Conservation (phyloP, 2,113 vertebrate genomes). For the Eurystomus gularis region DNA sequence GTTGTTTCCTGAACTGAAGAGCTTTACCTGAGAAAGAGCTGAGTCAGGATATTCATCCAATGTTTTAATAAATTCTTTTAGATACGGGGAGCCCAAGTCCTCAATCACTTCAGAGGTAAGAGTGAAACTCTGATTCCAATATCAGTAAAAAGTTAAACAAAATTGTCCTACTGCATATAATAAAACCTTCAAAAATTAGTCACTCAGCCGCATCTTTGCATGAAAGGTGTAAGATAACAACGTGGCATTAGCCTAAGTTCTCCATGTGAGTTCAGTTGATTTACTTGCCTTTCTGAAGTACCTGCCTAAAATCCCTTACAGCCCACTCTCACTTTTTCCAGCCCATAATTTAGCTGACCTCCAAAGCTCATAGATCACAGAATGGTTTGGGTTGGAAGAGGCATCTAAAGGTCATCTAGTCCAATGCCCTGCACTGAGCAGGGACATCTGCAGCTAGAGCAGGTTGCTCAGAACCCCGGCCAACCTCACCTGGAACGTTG, state of each 20-base stretch:
- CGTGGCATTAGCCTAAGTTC: neutral
- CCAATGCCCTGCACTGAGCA: too few relatives aligned
- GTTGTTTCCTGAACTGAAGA: neutral
- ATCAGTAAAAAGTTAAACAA: neutral
- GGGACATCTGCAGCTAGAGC: too few relatives aligned
- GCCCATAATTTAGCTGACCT: too few relatives aligned
- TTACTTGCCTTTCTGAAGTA: neutral
- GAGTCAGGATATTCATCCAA: neutral
- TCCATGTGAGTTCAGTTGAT: neutral
- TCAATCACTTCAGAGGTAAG: neutral
- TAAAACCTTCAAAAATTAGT: neutral
- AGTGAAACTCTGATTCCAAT: fast-evolving
- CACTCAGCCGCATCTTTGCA: neutral
- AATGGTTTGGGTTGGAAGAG: too few relatives aligned
- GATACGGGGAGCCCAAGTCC: fast-evolving
- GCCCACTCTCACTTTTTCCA: too few relatives aligned
- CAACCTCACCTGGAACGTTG: too few relatives aligned
- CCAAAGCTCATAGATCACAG: too few relatives aligned
- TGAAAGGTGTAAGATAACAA: fast-evolving
- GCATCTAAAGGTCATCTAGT: too few relatives aligned
- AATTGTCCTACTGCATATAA: fast-evolving
- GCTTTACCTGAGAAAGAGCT: neutral
- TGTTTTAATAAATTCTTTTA: neutral
- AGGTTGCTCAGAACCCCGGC: too few relatives aligned
- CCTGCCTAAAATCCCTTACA: neutral